Base-by-base conservation (phyloP, 2,888 invertebrate species). In the Pachymerium ferrugineum region DNA sequence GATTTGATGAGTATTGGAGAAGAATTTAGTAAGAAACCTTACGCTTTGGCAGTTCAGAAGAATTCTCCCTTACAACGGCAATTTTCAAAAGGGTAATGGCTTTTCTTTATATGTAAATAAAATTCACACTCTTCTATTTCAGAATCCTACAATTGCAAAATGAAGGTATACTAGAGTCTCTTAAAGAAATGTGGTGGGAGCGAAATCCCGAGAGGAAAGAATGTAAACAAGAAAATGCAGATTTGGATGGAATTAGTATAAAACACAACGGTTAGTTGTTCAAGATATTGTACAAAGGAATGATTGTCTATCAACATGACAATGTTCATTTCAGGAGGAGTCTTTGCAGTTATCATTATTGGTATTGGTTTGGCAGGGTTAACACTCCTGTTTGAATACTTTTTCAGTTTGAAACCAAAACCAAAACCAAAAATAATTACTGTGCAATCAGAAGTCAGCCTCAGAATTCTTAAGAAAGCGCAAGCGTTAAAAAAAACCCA, bases 171-270 rank as follows among this genome's bases (percentile, higher is more conserved):
- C 83, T 98, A 78, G 98, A 98, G 83, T 92, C 93, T 78, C 84
- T 98, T 16, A 97, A 97, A 83, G 96, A 97, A 80, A 89, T 88
- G 79, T 99, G 98, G 98, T 99, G 98, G 98, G 91, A 89, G 79
- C 89, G 90, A 76, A 95, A 95, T 80, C 90, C 90, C 0, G 87
- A 88, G 6, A 88, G 88, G 35, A 88, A 88, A 79, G 87, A 88
- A 76, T 83, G 84, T 74, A 94, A 94, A 79, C 92, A 93, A 78
- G 90, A 92, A 78, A 93, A 95, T 80, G 93, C 94, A 80, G 94
- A 97, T 81, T 93, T 93, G 2, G 97, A 97, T 81, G 98, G 98
- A 70, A 98, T 98, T 80, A 96, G 95, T 75, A 97, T 98, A 76
- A 91, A 95, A 80, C 98, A 98, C 82, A 98, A 98, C 78, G 97